Conservation (phyloP, 2,888 invertebrate species). For the Lycaena phlaeas region DNA sequence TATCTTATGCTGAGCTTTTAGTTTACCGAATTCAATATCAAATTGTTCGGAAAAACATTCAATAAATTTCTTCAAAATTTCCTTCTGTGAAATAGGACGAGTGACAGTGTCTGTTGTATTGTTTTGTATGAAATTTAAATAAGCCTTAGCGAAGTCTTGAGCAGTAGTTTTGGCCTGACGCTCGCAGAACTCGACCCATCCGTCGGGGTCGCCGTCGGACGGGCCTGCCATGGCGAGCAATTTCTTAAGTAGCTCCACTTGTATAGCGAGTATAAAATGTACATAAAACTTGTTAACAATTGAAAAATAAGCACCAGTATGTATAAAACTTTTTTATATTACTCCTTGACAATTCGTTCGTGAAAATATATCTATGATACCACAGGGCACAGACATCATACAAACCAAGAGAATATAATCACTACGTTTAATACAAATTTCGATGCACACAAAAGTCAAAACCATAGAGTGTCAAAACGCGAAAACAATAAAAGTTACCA, state of each 20-base stretch:
- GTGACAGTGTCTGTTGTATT: constrained; percentile 76
- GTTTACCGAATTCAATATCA: constrained; percentile 80
- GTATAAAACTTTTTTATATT: constrained; percentile 25
- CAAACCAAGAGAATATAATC: no score
- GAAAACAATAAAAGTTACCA: no score
- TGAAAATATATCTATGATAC: background rate
- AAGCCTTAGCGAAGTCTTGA: constrained; percentile 90
- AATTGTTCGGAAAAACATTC: constrained; percentile 90
- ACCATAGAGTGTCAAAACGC: no score
- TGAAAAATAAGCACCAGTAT: background rate
- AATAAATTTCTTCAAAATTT: constrained; percentile 86
- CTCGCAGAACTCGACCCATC: constrained; percentile 90
- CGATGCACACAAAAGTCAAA: no score
- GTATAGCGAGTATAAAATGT: constrained; percentile 35
- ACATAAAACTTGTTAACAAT: constrained; percentile 29
- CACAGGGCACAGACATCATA: background rate
- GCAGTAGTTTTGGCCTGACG: constrained; percentile 89
- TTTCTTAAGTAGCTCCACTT: constrained; percentile 69
- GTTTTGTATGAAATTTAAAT: constrained; percentile 82
- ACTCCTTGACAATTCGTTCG: constrained; percentile 35
- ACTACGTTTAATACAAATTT: no score
- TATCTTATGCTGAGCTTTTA: constrained; percentile 56
- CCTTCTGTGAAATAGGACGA: constrained; percentile 80
- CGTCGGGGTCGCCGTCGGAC: constrained; percentile 75
- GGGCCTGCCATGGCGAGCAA: constrained; percentile 69